Percentiles rank a stretch among this genome's conserved stretches.
These are phyloP conservation scores for Luehdorfia chinensis DNA, from an alignment of 1,140 invertebrate species.

Conservation along the genomic window DNA sequence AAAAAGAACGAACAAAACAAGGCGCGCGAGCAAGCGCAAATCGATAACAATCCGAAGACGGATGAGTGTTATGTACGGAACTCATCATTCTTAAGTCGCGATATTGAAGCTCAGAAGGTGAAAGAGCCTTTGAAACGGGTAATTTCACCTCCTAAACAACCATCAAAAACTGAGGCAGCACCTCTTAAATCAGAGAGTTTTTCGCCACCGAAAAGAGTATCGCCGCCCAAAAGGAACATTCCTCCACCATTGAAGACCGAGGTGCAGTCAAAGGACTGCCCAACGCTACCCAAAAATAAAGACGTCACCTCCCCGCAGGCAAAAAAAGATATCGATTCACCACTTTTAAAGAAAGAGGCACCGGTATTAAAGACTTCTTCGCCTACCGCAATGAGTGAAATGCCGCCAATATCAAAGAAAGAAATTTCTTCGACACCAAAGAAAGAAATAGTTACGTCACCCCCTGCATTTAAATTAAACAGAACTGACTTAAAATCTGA, in stretches of 20 bases:
- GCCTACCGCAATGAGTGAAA: constrained; percentile 1
- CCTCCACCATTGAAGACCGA: background rate
- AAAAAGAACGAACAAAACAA: constrained; percentile 9
- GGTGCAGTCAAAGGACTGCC: background rate
- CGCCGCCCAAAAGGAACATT: background rate
- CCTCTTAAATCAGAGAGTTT: background rate
- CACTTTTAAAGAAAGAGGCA: constrained; percentile 3
- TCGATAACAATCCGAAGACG: constrained; percentile 1
- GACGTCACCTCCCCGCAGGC: constrained; percentile 1
- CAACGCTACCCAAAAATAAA: background rate
- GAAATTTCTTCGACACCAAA: constrained; percentile 23
- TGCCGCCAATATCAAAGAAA: constrained; percentile 12
- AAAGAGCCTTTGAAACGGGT: constrained; percentile 26
- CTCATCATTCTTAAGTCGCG: constrained; percentile 51
- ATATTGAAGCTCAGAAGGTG: constrained; percentile 47
- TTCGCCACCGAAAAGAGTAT: background rate
- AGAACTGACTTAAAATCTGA: constrained; percentile 37
- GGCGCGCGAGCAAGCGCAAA: constrained; percentile 19
- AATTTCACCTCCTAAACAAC: constrained; percentile 22
- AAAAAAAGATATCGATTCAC: constrained; percentile 5
- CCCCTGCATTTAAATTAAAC: constrained; percentile 33
- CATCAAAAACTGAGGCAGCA: background rate
- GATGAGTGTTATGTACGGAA: constrained; percentile 46
- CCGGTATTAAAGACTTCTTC: constrained; percentile 6
- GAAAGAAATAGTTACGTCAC: constrained; percentile 22